Evolutionary conservation across 2,888 invertebrate species (phyloP).

Genomic region (Drosophila pseudotakahashii): DNA sequence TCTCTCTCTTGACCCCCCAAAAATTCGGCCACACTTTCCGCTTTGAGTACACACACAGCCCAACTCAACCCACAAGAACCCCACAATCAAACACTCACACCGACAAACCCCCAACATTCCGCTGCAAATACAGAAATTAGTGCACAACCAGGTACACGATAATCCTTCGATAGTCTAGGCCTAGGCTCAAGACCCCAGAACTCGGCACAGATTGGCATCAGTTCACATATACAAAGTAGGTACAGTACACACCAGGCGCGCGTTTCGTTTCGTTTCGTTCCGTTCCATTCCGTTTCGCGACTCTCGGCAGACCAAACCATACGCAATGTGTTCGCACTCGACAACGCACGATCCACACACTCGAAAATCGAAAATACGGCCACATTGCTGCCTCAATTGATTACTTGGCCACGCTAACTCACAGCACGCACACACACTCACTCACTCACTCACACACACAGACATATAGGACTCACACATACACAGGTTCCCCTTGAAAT

Average conservation of each 20-base stretch:
- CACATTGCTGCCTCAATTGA: slow-evolving; percentile 10
- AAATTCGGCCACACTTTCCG: slow-evolving; percentile 26
- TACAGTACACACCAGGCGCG: slow-evolving; percentile 26
- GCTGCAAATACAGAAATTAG: background rate
- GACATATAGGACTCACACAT: slow-evolving; percentile 19
- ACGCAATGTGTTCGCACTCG: slow-evolving; percentile 6
- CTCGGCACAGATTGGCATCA: slow-evolving; percentile 58
- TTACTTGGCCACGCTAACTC: slow-evolving; percentile 13
- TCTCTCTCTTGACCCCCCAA: slow-evolving; percentile 7
- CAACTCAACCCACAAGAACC: background rate
- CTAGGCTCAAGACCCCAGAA: background rate
- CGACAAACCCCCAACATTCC: slow-evolving; percentile 3
- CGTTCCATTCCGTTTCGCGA: slow-evolving; percentile 3
- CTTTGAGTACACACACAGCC: slow-evolving; percentile 1
- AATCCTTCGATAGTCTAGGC: slow-evolving; percentile 1
- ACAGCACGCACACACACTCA: slow-evolving; percentile 10
- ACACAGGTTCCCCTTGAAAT: slow-evolving; percentile 1
- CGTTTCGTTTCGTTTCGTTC: background rate
- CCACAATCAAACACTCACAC: background rate
- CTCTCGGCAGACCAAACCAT: background rate
- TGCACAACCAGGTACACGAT: background rate
- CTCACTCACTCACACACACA: background rate
- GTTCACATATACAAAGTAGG: background rate
- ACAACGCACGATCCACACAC: background rate
- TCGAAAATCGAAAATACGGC: slow-evolving; percentile 1